phyloP scores from a whole-genome alignment of 2,113 vertebrate species.

The Ellobius talpinus region DNA sequence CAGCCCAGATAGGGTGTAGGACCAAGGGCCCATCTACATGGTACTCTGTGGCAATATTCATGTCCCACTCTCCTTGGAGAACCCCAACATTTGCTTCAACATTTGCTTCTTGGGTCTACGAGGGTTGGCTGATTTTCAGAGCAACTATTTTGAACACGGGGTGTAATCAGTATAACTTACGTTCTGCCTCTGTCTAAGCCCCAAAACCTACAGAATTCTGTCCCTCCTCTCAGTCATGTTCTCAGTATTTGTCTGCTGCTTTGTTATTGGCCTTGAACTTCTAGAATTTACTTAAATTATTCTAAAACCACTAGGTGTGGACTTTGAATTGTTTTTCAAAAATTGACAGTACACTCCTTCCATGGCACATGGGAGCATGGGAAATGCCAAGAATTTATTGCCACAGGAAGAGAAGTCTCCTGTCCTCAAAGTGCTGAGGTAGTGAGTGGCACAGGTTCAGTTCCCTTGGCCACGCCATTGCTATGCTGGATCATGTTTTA shows the following conservation, averaged over 20 bases:
- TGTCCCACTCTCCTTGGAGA: neutral
- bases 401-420: neutral
- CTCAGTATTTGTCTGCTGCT: neutral
- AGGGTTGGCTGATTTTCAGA: neutral
- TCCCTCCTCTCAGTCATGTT: too few species aligned
- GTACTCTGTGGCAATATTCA: neutral
- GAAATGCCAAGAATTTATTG: neutral
- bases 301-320: neutral
- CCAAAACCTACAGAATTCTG: neutral
- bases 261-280: neutral
- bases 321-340: neutral
- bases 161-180: rapidly evolving
- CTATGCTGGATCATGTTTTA: neutral
- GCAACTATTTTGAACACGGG: neutral
- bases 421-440: neutral
- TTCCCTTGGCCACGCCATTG: too few species aligned
- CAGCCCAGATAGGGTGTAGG: neutral
- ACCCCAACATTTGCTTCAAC: neutral
- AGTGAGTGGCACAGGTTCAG: too few species aligned
- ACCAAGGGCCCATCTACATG: neutral
- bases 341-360: neutral
- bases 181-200: neutral
- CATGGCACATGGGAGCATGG: neutral
- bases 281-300: neutral
- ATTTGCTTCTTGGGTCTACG: neutral